Evolutionary conservation across 2,797 vertebrate genomes (phyloP).

Genomic region (Myiotriccus ornatus): DNA sequence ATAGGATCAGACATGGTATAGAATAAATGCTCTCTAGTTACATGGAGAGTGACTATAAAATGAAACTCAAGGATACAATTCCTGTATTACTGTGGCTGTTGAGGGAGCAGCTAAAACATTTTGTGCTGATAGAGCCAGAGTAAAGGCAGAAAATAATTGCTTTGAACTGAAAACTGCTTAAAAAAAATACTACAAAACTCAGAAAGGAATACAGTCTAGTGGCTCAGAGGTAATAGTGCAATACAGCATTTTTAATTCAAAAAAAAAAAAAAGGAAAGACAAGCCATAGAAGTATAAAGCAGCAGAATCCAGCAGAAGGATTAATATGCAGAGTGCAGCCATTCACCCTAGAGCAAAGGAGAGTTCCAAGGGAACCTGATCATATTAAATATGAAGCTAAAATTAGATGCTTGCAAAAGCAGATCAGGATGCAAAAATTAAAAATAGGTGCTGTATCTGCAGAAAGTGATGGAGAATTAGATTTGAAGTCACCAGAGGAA

Average conservation of each 20-base stretch:
- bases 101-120: not conserved
- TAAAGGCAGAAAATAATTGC: not conserved
- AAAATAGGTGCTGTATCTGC: slow-evolving; percentile 44
- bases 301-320: not conserved
- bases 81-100: not conserved
- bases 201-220: not conserved
- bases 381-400: slow-evolving; percentile 1
- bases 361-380: not conserved
- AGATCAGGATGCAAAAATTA: slow-evolving; percentile 26
- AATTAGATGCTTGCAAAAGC: slow-evolving; percentile 36
- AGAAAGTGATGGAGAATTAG: slow-evolving; percentile 18
- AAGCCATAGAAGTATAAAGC: not conserved
- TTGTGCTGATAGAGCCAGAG: not conserved
- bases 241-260: not conserved
- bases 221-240: not conserved
- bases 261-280: not conserved
- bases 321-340: not conserved
- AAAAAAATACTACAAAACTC: not conserved
- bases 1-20: not conserved
- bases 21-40: not conserved
- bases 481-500: slow-evolving; percentile 17
- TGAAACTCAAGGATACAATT: not conserved
- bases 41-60: not conserved
- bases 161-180: not conserved
- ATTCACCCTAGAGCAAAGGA: not conserved